phyloP scores from a whole-genome alignment of 2,113 vertebrate species.

The Myiagra hebetior region DNA sequence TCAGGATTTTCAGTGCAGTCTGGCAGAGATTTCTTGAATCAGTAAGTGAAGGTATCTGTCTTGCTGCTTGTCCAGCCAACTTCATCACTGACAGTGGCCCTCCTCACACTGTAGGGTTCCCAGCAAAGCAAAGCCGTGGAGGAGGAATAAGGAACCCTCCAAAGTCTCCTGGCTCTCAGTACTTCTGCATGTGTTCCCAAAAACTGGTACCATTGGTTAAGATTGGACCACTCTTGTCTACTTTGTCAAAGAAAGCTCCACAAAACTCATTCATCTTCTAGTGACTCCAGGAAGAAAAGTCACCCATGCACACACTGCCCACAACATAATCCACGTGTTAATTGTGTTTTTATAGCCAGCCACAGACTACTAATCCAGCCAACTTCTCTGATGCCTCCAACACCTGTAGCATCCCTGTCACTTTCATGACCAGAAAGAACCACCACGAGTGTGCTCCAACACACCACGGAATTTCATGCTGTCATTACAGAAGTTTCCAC shows the following conservation, averaged over 20 bases:
- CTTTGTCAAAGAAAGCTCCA: background rate
- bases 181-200: background rate
- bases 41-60: background rate
- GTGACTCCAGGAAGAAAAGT: background rate
- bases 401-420: background rate
- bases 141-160: background rate
- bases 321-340: background rate
- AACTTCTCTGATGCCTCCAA: background rate
- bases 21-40: background rate
- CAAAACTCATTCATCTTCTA: background rate
- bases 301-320: background rate
- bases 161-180: background rate
- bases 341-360: background rate
- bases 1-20: background rate
- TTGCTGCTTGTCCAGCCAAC: background rate
- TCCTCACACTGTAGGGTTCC: background rate
- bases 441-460: fast-evolving
- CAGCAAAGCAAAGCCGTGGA: background rate
- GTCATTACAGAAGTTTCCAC: background rate
- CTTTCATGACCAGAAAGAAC: background rate
- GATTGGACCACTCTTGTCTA: background rate
- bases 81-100: background rate
- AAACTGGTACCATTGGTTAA: background rate
- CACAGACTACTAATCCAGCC: background rate
- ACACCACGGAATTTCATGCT: background rate